A percentile compares a stretch with the other conserved stretches of the same genome.
These are phyloP conservation scores for Ochotona curzoniae DNA, from an alignment of 2,113 vertebrate genomes.

Conservation along the genomic window DNA sequence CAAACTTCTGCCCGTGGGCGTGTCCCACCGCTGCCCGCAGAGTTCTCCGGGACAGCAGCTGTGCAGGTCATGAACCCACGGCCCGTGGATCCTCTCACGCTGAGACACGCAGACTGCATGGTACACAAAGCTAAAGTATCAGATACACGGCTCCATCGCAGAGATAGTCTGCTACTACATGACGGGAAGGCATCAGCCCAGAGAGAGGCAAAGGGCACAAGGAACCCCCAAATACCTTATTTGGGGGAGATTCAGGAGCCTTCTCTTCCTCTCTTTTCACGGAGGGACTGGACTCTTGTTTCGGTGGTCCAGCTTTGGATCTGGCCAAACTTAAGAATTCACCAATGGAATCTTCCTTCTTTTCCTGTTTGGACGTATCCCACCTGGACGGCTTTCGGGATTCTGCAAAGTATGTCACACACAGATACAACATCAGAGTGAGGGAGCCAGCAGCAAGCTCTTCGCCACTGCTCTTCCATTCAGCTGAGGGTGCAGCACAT, in stretches of 20 bases:
- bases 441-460: neutral
- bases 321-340: conserved; percentile 88
- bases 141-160: neutral
- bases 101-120: neutral
- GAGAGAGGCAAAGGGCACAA: neutral
- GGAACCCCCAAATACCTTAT: conserved; percentile 74
- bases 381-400: conserved; percentile 92
- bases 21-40: neutral
- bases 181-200: neutral
- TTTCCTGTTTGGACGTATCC: conserved; percentile 89
- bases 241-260: neutral
- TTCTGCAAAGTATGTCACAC: conserved; percentile 84
- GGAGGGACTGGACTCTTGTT: conserved; percentile 69
- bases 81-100: neutral
- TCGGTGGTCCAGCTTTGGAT: conserved; percentile 81
- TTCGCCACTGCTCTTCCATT: neutral
- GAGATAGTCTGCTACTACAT: neutral
- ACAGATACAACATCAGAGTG: neutral
- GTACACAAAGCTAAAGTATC: neutral
- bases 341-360: conserved; percentile 88
- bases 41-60: neutral
- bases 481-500: neutral
- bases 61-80: neutral
- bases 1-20: neutral
- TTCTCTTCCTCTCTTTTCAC: conserved; percentile 16